A percentile compares a stretch with the other conserved stretches of the same genome.
Evolutionary conservation across 2,113 vertebrate genomes (phyloP).

Genomic region (Ceratotherium simum): DNA sequence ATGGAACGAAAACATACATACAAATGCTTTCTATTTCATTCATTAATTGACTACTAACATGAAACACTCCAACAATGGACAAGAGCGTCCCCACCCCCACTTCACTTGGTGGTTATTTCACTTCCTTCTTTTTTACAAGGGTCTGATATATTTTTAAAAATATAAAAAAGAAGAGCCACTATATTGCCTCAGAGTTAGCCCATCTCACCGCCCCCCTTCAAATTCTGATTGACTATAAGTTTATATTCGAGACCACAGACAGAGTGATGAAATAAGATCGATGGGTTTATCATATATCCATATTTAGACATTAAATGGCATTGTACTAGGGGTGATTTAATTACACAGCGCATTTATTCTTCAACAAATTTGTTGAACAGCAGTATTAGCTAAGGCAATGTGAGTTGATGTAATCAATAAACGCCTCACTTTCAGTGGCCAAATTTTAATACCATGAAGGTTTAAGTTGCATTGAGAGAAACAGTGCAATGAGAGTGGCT

Average conservation of each 20-base stretch:
- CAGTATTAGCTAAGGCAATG: neutral
- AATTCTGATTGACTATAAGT: neutral
- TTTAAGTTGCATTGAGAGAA: neutral
- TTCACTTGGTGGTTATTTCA: neutral
- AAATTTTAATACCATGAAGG: neutral
- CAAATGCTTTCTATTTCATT: slow-evolving; percentile 48
- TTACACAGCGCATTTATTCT: neutral
- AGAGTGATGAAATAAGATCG: neutral
- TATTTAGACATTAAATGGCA: neutral
- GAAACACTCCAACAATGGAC: neutral
- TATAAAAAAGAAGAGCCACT: neutral
- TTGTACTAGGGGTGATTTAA: neutral
- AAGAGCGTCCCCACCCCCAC: neutral
- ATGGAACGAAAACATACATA: slow-evolving; percentile 50
- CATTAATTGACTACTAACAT: neutral
- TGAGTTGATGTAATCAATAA: neutral
- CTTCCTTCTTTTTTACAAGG: neutral
- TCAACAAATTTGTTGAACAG: neutral
- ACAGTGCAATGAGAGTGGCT: neutral
- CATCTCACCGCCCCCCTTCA: neutral
- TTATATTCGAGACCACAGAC: neutral
- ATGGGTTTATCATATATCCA: neutral
- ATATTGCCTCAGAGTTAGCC: neutral
- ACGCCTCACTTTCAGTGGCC: neutral
- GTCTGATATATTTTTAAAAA: neutral